phyloP scores from a whole-genome alignment of 2,113 vertebrate genomes.

The Barnardius zonarius region DNA sequence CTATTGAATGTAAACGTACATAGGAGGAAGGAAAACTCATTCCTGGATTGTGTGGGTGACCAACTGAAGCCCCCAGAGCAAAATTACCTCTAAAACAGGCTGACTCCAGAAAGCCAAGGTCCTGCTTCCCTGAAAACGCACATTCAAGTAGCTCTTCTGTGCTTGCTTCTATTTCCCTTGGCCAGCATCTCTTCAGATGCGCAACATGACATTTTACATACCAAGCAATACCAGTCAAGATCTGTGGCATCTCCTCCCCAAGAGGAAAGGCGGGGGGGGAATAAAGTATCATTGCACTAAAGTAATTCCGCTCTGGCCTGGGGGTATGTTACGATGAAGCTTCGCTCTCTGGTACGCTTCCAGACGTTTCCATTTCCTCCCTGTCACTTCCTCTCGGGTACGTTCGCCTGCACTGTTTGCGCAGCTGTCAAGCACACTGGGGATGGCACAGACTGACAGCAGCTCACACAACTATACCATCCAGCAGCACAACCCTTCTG shows the following conservation, averaged over 20 bases:
- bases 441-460: constrained; percentile 21
- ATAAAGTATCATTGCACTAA: neutral
- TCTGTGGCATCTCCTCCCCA: neutral
- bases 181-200: neutral
- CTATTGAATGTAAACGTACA: neutral
- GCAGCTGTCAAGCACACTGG: constrained; percentile 34
- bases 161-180: neutral
- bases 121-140: neutral
- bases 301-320: constrained; percentile 55
- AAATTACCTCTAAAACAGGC: neutral
- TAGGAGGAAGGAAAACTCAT: neutral
- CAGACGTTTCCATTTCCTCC: constrained; percentile 55
- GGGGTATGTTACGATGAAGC: constrained; percentile 10
- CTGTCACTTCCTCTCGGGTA: constrained; percentile 47
- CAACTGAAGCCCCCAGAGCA: neutral
- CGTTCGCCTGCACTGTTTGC: neutral
- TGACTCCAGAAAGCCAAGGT: neutral
- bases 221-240: neutral
- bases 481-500: neutral
- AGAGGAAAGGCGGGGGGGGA: neutral
- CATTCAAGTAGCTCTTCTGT: neutral
- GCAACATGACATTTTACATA: neutral
- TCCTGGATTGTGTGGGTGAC: neutral
- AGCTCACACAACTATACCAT: neutral
- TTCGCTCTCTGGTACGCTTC: constrained; percentile 34